Evolutionary conservation across 2,113 vertebrate species (phyloP).

Genomic region (Okapia johnstoni): DNA sequence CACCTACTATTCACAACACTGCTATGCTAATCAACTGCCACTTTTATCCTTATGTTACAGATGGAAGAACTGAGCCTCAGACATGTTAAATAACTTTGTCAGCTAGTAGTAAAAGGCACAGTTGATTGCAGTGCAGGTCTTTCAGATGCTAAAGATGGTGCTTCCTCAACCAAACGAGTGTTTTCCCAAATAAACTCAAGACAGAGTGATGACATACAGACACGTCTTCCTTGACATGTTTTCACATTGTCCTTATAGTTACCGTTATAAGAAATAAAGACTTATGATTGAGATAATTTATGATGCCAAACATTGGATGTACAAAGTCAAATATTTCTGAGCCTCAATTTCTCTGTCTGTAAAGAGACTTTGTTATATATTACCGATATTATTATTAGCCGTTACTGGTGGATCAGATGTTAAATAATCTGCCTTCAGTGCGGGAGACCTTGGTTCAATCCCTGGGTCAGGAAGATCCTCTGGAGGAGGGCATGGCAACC

Average conservation of each 20-base stretch:
- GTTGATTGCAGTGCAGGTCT: background rate
- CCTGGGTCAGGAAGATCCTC: background rate
- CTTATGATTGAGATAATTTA: background rate
- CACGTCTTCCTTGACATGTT: background rate
- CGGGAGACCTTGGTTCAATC: background rate
- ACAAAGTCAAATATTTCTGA: background rate
- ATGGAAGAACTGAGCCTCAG: background rate
- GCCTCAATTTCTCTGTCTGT: background rate
- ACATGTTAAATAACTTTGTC: background rate
- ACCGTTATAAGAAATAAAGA: background rate
- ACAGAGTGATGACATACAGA: background rate
- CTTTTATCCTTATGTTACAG: background rate
- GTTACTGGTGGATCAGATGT: background rate
- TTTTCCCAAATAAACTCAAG: background rate
- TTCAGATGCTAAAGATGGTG: background rate
- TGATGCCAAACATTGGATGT: background rate
- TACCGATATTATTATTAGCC: background rate
- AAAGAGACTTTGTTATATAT: background rate
- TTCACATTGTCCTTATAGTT: background rate
- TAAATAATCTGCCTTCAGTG: background rate
- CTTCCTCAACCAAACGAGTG: background rate
- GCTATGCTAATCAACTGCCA: background rate
- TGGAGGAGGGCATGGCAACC: background rate
- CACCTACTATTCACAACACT: background rate
- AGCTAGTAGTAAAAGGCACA: background rate